Conservation (phyloP, 1,140 invertebrate genomes). For the Ephestia elutella region DNA sequence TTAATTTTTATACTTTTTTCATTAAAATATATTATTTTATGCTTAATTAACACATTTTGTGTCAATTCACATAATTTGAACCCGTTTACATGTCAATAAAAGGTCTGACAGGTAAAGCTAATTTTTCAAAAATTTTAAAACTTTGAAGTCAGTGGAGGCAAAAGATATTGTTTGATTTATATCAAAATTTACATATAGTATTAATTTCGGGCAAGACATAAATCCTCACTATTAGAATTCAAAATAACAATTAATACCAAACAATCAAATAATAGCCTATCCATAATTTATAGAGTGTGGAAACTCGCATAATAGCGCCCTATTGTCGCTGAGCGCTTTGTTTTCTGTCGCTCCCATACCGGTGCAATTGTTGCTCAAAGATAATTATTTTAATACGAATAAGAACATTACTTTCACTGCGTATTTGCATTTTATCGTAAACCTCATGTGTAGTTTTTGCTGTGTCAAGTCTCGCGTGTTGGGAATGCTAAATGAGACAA, state of each 20-base stretch:
- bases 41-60: too few relatives aligned
- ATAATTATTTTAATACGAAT: constrained; percentile 44
- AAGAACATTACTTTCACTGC: constrained; percentile 31
- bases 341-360: constrained; percentile 23
- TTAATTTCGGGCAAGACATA: too few relatives aligned
- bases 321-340: constrained; percentile 1
- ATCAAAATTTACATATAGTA: too few relatives aligned
- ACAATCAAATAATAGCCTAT: neutral
- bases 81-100: too few relatives aligned
- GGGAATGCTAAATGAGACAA: neutral
- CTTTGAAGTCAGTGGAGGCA: too few relatives aligned
- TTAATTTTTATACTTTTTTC: too few relatives aligned
- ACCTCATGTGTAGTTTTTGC: constrained; percentile 16
- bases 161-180: too few relatives aligned
- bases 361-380: constrained; percentile 9
- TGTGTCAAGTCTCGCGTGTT: constrained; percentile 12
- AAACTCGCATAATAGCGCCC: neutral
- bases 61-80: too few relatives aligned
- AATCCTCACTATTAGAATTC: too few relatives aligned
- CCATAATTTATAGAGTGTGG: neutral
- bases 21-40: too few relatives aligned
- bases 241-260: neutral
- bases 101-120: too few relatives aligned
- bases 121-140: too few relatives aligned
- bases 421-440: constrained; percentile 30